Evolutionary conservation across 2,888 invertebrate genomes (phyloP).

Genomic region (Petrolisthes manimaculis): DNA sequence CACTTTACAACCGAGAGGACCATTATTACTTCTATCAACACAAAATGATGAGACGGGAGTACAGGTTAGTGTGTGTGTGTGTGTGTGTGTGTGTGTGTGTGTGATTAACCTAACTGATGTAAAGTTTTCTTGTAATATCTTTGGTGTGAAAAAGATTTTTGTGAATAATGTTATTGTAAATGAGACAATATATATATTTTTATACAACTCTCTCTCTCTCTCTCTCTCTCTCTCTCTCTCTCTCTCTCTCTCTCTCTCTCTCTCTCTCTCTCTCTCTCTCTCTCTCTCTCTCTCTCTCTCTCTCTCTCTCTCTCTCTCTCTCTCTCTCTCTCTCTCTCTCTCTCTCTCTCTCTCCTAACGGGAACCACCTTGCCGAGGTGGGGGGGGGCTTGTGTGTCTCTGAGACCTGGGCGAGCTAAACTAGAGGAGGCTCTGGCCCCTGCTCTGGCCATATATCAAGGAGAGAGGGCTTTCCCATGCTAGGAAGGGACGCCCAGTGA

Average conservation of each 20-base stretch:
- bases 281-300: no score
- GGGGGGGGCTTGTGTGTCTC: no score
- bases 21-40: conserved; percentile 36
- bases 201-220: no score
- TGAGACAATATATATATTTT: not conserved
- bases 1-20: conserved; percentile 32
- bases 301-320: conserved; percentile 19
- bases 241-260: no score
- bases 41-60: conserved; percentile 15
- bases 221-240: no score
- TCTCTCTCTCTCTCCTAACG: not conserved
- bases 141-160: not conserved
- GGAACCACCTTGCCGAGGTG: no score
- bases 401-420: no score
- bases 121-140: not conserved
- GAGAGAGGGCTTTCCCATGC: no score
- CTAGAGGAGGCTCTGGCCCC: no score
- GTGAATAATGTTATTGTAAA: not conserved
- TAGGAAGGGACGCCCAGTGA: no score
- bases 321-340: conserved; percentile 5
- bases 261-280: no score
- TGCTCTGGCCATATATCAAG: no score
- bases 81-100: not conserved
- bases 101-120: not conserved
- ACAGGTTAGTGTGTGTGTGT: not conserved